phyloP scores from a whole-genome alignment of 2,888 invertebrate species.

The Branchellion lobata region DNA sequence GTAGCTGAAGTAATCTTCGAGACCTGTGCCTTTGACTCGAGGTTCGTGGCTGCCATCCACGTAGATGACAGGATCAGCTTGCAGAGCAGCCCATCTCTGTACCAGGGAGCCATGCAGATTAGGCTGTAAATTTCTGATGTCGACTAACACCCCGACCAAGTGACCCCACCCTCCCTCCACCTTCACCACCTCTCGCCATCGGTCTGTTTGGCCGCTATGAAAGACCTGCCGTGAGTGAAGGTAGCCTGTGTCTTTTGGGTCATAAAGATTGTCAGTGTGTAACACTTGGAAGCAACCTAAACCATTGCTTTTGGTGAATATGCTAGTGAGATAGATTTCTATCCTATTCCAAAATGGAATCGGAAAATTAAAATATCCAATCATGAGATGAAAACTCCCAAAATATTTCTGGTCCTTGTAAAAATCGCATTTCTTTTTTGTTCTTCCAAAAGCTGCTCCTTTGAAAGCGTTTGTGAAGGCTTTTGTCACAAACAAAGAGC shows the following conservation, averaged over 20 bases:
- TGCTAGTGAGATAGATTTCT: slow-evolving; percentile 30
- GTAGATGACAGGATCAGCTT: slow-evolving; percentile 51
- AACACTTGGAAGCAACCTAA: slow-evolving; percentile 49
- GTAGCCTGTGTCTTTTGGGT: slow-evolving; percentile 47
- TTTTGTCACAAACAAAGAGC: slow-evolving; percentile 49
- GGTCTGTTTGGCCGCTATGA: slow-evolving; percentile 47
- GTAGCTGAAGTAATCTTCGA: slow-evolving; percentile 54
- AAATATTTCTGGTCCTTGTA: slow-evolving; percentile 26
- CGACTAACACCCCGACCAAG: slow-evolving; percentile 50
- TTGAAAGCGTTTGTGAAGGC: slow-evolving; percentile 49
- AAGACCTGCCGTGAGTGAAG: slow-evolving; percentile 49
- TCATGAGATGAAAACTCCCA: slow-evolving; percentile 13
- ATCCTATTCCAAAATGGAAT: slow-evolving; percentile 52
- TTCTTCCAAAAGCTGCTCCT: slow-evolving; percentile 50
- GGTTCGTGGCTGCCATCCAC: slow-evolving; percentile 48
- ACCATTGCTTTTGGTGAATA: neutral
- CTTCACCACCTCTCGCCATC: slow-evolving; percentile 45
- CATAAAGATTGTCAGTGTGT: slow-evolving; percentile 48
- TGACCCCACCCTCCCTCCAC: slow-evolving; percentile 50
- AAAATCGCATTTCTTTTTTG: slow-evolving; percentile 44
- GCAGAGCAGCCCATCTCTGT: slow-evolving; percentile 51
- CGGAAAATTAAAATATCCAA: slow-evolving; percentile 51
- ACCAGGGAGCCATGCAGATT: slow-evolving; percentile 45
- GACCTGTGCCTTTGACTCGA: slow-evolving; percentile 51
- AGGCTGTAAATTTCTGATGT: slow-evolving; percentile 50